Evolutionary conservation across 2,113 vertebrate genomes (phyloP), one percentile per base, ranked within the genome.

Genomic region (Garra rufa): DNA sequence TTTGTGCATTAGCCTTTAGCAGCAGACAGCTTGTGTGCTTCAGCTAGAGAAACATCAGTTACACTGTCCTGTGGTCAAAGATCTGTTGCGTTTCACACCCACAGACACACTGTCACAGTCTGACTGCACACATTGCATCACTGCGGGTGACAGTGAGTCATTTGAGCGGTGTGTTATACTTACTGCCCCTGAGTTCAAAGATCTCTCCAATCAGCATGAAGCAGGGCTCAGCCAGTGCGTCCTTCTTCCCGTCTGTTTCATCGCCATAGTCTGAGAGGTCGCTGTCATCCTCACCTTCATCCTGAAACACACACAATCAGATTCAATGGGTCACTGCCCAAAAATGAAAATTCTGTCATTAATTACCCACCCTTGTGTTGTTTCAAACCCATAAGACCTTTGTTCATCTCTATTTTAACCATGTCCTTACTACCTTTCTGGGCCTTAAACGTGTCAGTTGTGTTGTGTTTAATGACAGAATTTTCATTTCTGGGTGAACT

Each of bases 151-250:
- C 24, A 61, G 24, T 0, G 24, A 61, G 10, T 28, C 21, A 26
- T 61, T 4, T 61, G n/a, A 26, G 59, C 24, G 26, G 65, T 41
- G 55, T 43, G 15, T 26, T 46, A 11, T 9, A 79, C 97, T 97
- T 92, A 99, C 98, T 99, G 96, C 98, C 98, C 94, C 97, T 92
- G 90, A 99, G 95, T 88, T 99, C 98, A 93, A 99, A 99, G 89
- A 99, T 99, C 90, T 99, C 98, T 89, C 96, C 98, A 3, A 99
- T 99, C 85, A 99, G 94, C 97, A 99, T 98, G 93, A 99, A 99
- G 90, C 97, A 99, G 0, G 98, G 98, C 86, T 99, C 98, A 38
- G 98, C 98, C 88, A 99, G 94, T 10, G 96, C 94, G 3, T 99
- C 98, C 84, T 93, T 97, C 90, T 91, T 97, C 59, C 96, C 97